A percentile compares a stretch with the other conserved stretches of the same genome.
These are phyloP conservation scores for Galleria mellonella DNA, from an alignment of 1,140 invertebrate genomes.

Conservation along the genomic window DNA sequence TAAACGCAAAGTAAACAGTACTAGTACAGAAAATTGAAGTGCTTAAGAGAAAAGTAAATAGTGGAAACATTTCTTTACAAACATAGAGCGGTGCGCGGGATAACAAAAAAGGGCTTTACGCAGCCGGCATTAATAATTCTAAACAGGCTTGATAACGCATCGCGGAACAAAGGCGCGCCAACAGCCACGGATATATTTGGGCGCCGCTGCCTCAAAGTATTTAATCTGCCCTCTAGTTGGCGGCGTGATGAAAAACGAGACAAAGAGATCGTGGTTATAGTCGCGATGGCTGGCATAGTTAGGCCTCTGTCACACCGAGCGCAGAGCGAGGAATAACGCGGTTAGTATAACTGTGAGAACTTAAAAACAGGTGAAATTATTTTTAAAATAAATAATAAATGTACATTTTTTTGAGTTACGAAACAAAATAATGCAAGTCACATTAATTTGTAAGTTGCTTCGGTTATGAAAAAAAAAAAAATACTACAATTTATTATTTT, in stretches of 20 bases:
- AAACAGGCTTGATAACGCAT: conserved; percentile 4
- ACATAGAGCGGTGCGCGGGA: background rate
- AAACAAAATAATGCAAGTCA: too few species aligned
- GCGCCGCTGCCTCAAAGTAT: background rate
- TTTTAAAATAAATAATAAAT: too few species aligned
- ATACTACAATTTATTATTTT: too few species aligned
- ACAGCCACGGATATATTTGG: background rate
- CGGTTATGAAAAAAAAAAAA: too few species aligned
- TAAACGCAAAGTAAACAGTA: background rate
- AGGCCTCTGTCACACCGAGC: too few species aligned
- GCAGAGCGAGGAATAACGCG: too few species aligned
- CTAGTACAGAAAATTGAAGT: background rate
- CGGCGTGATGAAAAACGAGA: conserved; percentile 1
- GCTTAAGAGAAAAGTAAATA: background rate
- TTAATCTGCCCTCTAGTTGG: conserved; percentile 1
- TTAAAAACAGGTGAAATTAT: too few species aligned
- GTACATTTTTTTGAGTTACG: too few species aligned
- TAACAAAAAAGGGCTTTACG: background rate
- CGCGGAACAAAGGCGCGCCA: background rate
- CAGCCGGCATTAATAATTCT: conserved; percentile 2
- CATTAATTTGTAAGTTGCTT: too few species aligned
- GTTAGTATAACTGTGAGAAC: too few species aligned
- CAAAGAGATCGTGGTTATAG: too few species aligned
- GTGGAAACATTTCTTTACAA: conserved; percentile 1
- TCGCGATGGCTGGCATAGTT: too few species aligned